Percentiles rank a stretch among this genome's conserved stretches.
phyloP scores from a whole-genome alignment of 2,113 vertebrate genomes.

The Chionomys nivalis region DNA sequence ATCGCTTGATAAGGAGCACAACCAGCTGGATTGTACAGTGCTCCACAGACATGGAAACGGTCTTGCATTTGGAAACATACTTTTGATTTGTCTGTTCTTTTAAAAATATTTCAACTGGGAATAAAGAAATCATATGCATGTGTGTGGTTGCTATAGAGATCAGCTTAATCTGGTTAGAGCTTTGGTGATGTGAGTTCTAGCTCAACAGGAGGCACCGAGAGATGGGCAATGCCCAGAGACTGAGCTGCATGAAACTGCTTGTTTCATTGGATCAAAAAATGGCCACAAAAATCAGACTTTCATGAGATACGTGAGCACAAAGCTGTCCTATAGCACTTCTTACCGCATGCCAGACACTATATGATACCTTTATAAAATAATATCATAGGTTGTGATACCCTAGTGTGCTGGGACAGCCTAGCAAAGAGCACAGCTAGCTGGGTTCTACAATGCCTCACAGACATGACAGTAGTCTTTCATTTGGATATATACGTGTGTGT shows the following conservation, averaged over 20 bases:
- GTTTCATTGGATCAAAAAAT: background rate
- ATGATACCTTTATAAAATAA: background rate
- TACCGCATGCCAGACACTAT: background rate
- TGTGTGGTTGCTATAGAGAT: background rate
- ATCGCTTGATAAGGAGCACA: background rate
- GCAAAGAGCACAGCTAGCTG: accelerated
- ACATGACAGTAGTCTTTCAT: background rate
- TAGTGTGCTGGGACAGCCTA: background rate
- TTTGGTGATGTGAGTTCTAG: background rate
- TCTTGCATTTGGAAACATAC: background rate
- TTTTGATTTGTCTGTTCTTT: background rate
- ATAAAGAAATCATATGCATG: background rate
- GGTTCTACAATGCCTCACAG: background rate
- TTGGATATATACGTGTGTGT: background rate
- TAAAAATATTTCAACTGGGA: background rate
- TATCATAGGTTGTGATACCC: background rate
- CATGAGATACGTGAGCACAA: background rate
- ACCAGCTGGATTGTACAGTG: accelerated
- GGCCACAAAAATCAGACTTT: background rate
- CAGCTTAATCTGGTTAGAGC: background rate
- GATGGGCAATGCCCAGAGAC: background rate
- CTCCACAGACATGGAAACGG: background rate
- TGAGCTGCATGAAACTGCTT: background rate
- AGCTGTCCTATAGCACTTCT: background rate
- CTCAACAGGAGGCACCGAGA: background rate